These are phyloP conservation scores for Lasioglossum calceatum DNA, from an alignment of 2,888 invertebrate species.

Conservation along the genomic window DNA sequence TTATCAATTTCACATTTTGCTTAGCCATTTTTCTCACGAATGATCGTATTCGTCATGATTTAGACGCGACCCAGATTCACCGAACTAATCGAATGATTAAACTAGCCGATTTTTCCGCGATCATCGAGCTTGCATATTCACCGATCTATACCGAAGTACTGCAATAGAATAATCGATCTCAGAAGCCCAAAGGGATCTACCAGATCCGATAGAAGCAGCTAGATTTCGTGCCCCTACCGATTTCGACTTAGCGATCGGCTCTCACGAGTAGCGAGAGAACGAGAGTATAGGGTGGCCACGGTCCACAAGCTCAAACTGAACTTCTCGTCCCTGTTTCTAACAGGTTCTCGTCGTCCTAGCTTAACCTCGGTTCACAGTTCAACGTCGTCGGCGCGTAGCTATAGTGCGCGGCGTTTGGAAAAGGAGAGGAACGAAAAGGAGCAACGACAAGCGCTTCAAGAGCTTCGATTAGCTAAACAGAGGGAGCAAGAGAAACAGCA, in stretches of 20 bases:
- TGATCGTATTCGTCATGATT: neutral
- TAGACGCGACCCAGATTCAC: neutral
- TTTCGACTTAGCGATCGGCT: conserved; percentile 43
- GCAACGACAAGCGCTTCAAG: conserved; percentile 90
- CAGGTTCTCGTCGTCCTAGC: conserved; percentile 95
- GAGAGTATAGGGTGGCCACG: neutral
- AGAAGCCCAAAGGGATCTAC: neutral
- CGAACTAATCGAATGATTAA: neutral
- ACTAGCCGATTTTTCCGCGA: neutral
- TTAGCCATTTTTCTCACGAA: too few species aligned
- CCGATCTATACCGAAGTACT: neutral
- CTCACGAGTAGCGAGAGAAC: conserved; percentile 21
- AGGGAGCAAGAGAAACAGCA: conserved; percentile 86
- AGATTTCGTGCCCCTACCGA: conserved; percentile 42
- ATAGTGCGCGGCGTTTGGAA: conserved; percentile 92
- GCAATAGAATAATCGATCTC: neutral
- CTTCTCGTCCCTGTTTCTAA: conserved; percentile 5
- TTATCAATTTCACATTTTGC: too few species aligned
- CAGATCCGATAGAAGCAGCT: conserved; percentile 40
- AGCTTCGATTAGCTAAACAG: conserved; percentile 89
- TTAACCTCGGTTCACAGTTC: conserved; percentile 94
- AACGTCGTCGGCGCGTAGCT: conserved; percentile 92
- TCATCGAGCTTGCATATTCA: conserved; percentile 42
- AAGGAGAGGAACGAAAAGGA: conserved; percentile 93
- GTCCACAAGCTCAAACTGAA: conserved; percentile 10